Percentiles rank a stretch among this genome's conserved stretches.
Evolutionary conservation across 2,797 vertebrate genomes (phyloP).

Genomic region (Tadarida brasiliensis): DNA sequence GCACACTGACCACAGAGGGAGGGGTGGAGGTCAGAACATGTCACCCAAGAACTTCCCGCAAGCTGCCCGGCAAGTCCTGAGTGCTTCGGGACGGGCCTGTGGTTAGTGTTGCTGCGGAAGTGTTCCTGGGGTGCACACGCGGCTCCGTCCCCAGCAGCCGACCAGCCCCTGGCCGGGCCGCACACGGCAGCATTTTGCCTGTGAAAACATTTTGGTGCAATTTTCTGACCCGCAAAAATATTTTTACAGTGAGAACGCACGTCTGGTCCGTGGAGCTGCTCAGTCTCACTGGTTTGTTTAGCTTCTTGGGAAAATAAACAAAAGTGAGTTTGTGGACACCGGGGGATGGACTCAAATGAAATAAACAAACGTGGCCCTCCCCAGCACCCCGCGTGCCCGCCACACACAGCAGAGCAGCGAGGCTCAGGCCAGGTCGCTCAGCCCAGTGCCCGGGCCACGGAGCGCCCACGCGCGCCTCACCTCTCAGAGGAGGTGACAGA

Average conservation of each 20-base stretch:
- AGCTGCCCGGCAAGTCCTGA: rapidly evolving
- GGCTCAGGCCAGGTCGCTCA: neutral
- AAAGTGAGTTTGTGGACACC: constrained; percentile 33
- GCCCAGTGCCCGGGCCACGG: rapidly evolving
- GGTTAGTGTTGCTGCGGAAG: neutral
- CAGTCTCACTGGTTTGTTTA: constrained; percentile 35
- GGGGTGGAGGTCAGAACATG: no score
- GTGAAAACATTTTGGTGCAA: constrained; percentile 74
- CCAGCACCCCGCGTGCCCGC: rapidly evolving
- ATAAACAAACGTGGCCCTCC: neutral
- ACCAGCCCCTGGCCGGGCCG: neutral
- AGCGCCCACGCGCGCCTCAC: rapidly evolving
- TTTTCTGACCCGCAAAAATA: constrained; percentile 74
- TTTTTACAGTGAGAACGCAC: constrained; percentile 69
- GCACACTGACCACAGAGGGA: neutral
- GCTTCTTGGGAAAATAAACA: constrained; percentile 74
- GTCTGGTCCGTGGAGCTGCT: constrained; percentile 4
- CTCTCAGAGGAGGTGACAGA: neutral
- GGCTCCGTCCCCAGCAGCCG: rapidly evolving
- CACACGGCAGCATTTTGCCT: constrained; percentile 50
- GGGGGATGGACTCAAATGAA: constrained; percentile 40
- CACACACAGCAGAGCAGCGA: rapidly evolving
- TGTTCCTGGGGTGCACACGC: rapidly evolving
- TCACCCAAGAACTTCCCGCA: rapidly evolving
- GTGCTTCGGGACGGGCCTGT: rapidly evolving